A percentile compares a stretch with the other conserved stretches of the same genome.
Conservation (phyloP, 1,140 invertebrate genomes). For the Drosophila leontia region DNA sequence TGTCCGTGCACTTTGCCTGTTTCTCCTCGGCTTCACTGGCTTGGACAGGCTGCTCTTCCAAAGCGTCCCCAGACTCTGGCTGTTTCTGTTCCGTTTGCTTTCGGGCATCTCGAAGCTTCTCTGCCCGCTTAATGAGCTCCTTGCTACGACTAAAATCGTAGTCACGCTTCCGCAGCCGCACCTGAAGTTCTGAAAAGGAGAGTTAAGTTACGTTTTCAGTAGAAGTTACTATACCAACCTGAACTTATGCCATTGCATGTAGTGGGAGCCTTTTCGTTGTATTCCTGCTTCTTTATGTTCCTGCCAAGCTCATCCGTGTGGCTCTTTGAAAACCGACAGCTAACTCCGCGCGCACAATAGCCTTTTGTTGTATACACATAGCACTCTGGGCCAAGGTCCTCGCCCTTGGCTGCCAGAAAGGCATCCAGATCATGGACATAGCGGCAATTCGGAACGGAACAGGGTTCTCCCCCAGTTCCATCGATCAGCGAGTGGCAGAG, state of each 20-base stretch:
- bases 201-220: background rate
- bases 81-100: slow-evolving; percentile 34
- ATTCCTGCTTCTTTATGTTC: slow-evolving; percentile 63
- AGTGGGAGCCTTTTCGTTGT: slow-evolving; percentile 83
- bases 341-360: slow-evolving; percentile 82
- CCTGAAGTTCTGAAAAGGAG: slow-evolving; percentile 88
- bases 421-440: slow-evolving; percentile 92
- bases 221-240: slow-evolving; percentile 86
- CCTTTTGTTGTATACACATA: slow-evolving; percentile 79
- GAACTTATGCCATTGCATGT: slow-evolving; percentile 85
- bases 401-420: slow-evolving; percentile 90
- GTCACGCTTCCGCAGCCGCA: slow-evolving; percentile 91
- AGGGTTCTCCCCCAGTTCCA: slow-evolving; percentile 84
- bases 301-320: slow-evolving; percentile 71
- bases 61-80: too few relatives aligned
- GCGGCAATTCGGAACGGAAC: slow-evolving; percentile 89
- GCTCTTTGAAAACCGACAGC: slow-evolving; percentile 76
- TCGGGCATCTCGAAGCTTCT: slow-evolving; percentile 77
- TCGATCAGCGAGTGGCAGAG: slow-evolving; percentile 78
- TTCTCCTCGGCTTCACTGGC: too few relatives aligned
- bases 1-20: slow-evolving; percentile 9
- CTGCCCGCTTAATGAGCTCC: slow-evolving; percentile 86
- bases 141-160: slow-evolving; percentile 93
- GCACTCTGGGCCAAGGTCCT: slow-evolving; percentile 87
- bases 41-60: slow-evolving; percentile 33